Percentiles rank a stretch among this genome's conserved stretches.
Evolutionary conservation across 2,113 vertebrate genomes (phyloP).

Genomic region (Garra rufa): DNA sequence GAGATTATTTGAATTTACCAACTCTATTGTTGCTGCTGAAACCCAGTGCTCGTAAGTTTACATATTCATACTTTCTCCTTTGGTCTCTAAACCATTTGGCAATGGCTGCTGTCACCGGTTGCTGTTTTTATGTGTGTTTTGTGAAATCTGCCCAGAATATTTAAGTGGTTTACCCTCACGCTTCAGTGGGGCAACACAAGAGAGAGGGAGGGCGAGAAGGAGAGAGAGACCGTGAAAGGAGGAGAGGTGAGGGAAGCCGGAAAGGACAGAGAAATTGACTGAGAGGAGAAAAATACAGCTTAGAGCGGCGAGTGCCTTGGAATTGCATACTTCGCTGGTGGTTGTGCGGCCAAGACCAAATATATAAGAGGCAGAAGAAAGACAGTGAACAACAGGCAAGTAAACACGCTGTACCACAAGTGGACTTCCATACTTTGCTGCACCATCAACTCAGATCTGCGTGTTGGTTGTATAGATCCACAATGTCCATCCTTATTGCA

Average conservation of each 20-base stretch:
- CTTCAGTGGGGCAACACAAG: constrained; percentile 50
- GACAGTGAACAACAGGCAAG: constrained; percentile 1
- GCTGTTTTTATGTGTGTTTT: constrained; percentile 43
- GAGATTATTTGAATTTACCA: background rate
- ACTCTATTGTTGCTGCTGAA: background rate
- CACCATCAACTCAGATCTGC: background rate
- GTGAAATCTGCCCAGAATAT: constrained; percentile 55
- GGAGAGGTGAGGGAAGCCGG: constrained; percentile 26
- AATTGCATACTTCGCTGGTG: background rate
- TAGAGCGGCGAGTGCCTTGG: constrained; percentile 28
- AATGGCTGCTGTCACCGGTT: constrained; percentile 14
- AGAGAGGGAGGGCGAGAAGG: constrained; percentile 37
- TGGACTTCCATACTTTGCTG: constrained; percentile 36
- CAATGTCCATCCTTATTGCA: constrained; percentile 75
- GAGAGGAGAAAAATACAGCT: constrained; percentile 61
- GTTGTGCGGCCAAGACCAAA: constrained; percentile 9
- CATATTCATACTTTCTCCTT: constrained; percentile 14
- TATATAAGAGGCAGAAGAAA: background rate
- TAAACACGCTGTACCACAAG: constrained; percentile 14
- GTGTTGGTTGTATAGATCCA: constrained; percentile 1
- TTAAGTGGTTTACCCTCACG: constrained; percentile 57
- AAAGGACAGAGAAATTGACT: constrained; percentile 44
- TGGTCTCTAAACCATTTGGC: constrained; percentile 33
- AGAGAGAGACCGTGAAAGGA: constrained; percentile 21
- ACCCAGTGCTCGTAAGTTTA: background rate